Base-by-base conservation (phyloP, 2,797 vertebrate genomes). In the Enteromius unitaeniatus region DNA sequence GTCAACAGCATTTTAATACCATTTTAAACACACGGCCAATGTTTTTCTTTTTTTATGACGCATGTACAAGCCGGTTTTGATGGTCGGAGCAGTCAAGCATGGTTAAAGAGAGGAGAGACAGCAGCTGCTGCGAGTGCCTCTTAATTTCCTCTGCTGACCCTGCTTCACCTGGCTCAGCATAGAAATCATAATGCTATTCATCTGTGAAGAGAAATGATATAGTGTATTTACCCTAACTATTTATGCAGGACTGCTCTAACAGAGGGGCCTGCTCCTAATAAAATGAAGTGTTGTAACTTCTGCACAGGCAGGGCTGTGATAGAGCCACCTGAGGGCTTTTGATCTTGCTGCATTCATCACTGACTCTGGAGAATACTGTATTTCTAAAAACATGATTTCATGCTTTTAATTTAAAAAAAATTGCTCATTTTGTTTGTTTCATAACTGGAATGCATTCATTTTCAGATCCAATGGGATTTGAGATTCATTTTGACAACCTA, bases 1-100 rank as follows among this genome's bases (percentile, higher is more conserved):
- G 95, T 96, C 95, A 92, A 94, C 95, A 96, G 94, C 95, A 94
- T 96, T 97, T 96, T 96, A 97, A 97, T 97, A 96, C 92, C 94
- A 95, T 95, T 97, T 97, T 94, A 97, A 97, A 95, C 93, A 97
- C 96, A 96, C 95, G 95, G 94, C 94, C 94, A 95, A 89, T 95
- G 94, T 95, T 95, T 97, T 96, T 95, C 37, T 79, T 47, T 80
- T 95, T 99, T 98, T 98, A 99, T 98, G 96, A 96, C 94, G 96
- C 96, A 95, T 95, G 95, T 97, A 97, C 96, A 96, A 94, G 96
- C 96, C 93, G 94, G 91, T 96, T 97, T 97, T 99, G 97, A 99
- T 99, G 96, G 97, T 95, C 97, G 96, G 97, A 97, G 95, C 98
- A 97, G 92, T 96, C 96, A 98, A 98, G 97, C 98, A 97, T 98